Evolutionary conservation across 2,888 invertebrate genomes (phyloP).

Genomic region (Apoderus coryli): DNA sequence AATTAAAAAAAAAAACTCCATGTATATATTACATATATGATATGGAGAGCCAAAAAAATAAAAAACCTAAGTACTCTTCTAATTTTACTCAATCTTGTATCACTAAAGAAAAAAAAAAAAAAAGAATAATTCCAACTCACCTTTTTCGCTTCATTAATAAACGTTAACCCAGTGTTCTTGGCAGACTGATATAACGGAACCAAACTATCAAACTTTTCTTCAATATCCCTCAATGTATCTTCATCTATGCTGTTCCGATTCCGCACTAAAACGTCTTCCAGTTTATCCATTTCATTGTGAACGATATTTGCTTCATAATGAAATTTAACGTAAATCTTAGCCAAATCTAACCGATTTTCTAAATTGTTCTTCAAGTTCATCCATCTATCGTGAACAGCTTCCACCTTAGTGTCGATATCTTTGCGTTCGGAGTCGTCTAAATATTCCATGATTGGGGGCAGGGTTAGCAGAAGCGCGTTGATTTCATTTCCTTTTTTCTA

Average conservation of each 20-base stretch:
- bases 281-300: constrained; percentile 44
- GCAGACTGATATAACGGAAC: constrained; percentile 49
- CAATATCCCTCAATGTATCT: constrained; percentile 35
- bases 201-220: constrained; percentile 51
- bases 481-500: constrained; percentile 54
- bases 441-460: constrained; percentile 46
- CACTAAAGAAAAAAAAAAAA: too few relatives aligned
- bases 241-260: constrained; percentile 36
- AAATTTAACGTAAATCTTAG: constrained; percentile 54
- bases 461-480: constrained; percentile 45
- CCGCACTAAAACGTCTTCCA: constrained; percentile 44
- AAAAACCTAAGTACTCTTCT: too few relatives aligned
- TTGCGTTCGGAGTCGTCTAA: constrained; percentile 48
- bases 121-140: too few relatives aligned
- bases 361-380: constrained; percentile 43
- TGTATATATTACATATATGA: too few relatives aligned
- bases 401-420: constrained; percentile 48
- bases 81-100: too few relatives aligned
- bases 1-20: too few relatives aligned
- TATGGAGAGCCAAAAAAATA: too few relatives aligned
- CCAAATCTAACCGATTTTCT: constrained; percentile 48
- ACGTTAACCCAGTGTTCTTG: constrained; percentile 49
- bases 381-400: constrained; percentile 48
- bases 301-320: constrained; percentile 53
- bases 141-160: constrained; percentile 44